Base-by-base conservation (phyloP, 2,113 vertebrate genomes). In the Lycaon pictus region DNA sequence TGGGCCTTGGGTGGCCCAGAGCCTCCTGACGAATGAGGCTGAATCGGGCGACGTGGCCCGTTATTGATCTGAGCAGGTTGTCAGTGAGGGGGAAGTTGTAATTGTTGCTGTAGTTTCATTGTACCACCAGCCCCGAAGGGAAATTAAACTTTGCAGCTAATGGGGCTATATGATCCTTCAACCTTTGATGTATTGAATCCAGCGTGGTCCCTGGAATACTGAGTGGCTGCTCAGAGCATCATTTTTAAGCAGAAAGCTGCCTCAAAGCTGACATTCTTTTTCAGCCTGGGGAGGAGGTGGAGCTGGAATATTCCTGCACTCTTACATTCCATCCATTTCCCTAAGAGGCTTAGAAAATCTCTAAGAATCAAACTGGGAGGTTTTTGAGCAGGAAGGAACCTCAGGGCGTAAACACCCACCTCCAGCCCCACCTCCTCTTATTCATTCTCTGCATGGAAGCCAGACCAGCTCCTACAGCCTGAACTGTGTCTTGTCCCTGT, bases 81-180 rank as follows among this genome's bases (percentile, higher is more conserved):
- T 99, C 98, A 98, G 98, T 83, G 93, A 97, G 98, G 98, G 98
- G 98, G 98, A 98, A 99, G 98, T 98, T 98, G 98, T 99, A 99
- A 99, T 99, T 99, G 98, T 98, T 98, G 97, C 98, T 98, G 98
- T 98, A 98, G 98, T 98, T 98, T 98, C 98, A 98, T 98, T 99
- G 98, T 99, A 98, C 98, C 98, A 97, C 92, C 98, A 98, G 98
- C 98, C 98, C 98, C 98, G 98, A 98, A 99, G 98, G 99, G 98
- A 99, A 99, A 99, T 99, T 99, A 98, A 99, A 98, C 98, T 99
- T 98, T 98, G 98, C 95, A 98, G 99, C 98, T 99, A 99, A 99
- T 99, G 98, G 98, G 98, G 98, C 98, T 98, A 98, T 98, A 98
- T 98, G 98, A 98, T 99, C 98, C 98, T 98, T 98, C 98, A 98